Evolutionary conservation across 2,113 vertebrate species (phyloP), one percentile per base, ranked within the genome.

Genomic region (Oryzias woworae): DNA sequence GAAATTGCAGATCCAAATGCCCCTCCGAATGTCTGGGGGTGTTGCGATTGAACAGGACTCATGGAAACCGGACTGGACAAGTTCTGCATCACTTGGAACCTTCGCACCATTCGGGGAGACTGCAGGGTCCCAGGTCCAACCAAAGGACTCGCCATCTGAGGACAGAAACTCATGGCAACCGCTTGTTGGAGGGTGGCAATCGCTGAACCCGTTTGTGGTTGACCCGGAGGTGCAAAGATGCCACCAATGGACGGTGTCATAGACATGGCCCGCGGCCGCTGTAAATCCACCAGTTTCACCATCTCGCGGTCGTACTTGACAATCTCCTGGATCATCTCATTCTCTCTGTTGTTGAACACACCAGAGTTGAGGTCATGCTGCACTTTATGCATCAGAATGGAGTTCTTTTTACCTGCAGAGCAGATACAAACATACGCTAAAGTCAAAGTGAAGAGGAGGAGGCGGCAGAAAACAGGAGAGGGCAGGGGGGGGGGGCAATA

Each of bases 271-370:
- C 91, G 89, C 0, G 93, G 94, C 26, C 94, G 93, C 87, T 94
- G 95, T 68, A 95, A 91, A 75, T 96, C 96, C 0, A 96, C 94
- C 72, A 94, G 92, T 85, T 97, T 96, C 60, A 94, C 96, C 96
- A 99, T 99, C 88, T 99, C 96, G 14, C 97, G 94, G 88, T 99
- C 97, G 0, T 98, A 98, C 88, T 98, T 98, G 69, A 99, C 96
- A 0, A 99, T 99, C 92, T 98, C 96, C 80, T 98, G 96, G 84
- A 98, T 98, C 92, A 98, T 96, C 79, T 98, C 96, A 2, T 98
- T 98, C 85, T 99, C 97, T 62, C 85, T 93, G 91, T 98, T 98
- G 92, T 99, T 99, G 89, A 98, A 97, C 69, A 95, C 95, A 0
- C 96, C 97, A 0, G 97, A 95, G 91, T 93, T 95, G 78, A 98